Evolutionary conservation across 2,888 invertebrate species (phyloP).

Genomic region (Pantelozetes paolii): DNA sequence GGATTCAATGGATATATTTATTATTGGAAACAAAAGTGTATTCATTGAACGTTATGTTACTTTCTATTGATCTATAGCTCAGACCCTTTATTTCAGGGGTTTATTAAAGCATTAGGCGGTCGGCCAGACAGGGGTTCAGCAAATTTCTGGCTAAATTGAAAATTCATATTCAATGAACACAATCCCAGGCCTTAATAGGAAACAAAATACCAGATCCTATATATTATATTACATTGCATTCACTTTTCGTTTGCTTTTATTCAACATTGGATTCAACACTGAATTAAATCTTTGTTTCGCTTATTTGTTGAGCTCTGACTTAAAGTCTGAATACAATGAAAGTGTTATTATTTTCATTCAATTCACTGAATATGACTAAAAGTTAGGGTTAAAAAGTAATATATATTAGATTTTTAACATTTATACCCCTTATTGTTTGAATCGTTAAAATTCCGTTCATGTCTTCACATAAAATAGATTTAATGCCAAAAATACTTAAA

Average conservation of each 20-base stretch:
- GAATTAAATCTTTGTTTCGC: neutral
- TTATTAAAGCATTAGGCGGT: constrained; percentile 9
- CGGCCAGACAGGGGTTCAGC: neutral
- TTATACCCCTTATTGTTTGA: neutral
- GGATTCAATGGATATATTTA: constrained; percentile 13
- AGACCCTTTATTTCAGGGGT: neutral
- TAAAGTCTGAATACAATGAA: neutral
- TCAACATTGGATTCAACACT: neutral
- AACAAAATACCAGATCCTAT: constrained; percentile 27
- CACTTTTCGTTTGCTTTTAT: neutral
- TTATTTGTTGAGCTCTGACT: neutral
- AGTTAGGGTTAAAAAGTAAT: neutral
- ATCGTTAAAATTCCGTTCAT: neutral
- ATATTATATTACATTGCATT: constrained; percentile 16
- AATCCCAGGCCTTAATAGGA: neutral
- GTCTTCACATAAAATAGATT: neutral
- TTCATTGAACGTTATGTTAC: neutral
- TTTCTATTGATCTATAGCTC: neutral
- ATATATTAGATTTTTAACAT: constrained; percentile 1
- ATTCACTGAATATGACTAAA: neutral
- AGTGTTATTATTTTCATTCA: neutral
- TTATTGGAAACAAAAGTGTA: neutral
- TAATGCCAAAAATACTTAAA: no score
- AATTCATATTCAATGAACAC: constrained; percentile 10
- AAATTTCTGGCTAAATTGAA: constrained; percentile 7